These are phyloP conservation scores for Siniperca scherzeri DNA, from an alignment of 2,797 vertebrate species.

Conservation along the genomic window DNA sequence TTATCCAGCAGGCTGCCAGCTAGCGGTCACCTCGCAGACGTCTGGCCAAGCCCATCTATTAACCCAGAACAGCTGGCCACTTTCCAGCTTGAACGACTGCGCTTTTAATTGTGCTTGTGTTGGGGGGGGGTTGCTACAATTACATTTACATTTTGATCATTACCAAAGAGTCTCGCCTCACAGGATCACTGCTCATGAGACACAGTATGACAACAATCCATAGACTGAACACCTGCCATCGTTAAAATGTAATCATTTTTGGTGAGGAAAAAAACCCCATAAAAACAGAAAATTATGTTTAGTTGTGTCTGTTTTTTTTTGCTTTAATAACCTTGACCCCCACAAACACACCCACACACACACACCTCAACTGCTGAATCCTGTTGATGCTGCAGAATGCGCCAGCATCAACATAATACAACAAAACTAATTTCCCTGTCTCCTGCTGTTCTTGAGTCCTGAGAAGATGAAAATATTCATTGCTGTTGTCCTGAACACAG, in stretches of 20 bases:
- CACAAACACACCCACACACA: constrained; percentile 1
- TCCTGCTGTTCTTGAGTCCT: constrained; percentile 75
- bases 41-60: constrained; percentile 84
- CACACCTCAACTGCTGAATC: constrained; percentile 53
- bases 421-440: constrained; percentile 81
- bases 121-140: constrained; percentile 38
- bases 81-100: constrained; percentile 67
- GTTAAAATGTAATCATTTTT: constrained; percentile 36
- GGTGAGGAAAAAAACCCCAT: neutral
- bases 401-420: constrained; percentile 79
- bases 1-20: constrained; percentile 75
- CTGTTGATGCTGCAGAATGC: constrained; percentile 73
- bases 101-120: constrained; percentile 73
- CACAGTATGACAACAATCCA: constrained; percentile 33
- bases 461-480: constrained; percentile 78
- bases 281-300: constrained; percentile 5
- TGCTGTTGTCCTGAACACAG: constrained; percentile 76
- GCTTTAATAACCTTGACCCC: constrained; percentile 46
- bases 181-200: constrained; percentile 39
- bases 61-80: constrained; percentile 79
- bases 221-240: constrained; percentile 36
- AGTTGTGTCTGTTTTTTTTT: neutral
- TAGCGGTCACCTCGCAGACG: constrained; percentile 83
- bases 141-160: constrained; percentile 75
- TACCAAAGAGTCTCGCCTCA: constrained; percentile 46